Percentiles rank a stretch among this genome's conserved stretches.
Conservation (phyloP, 2,113 vertebrate genomes). For the Bufo bufo region DNA sequence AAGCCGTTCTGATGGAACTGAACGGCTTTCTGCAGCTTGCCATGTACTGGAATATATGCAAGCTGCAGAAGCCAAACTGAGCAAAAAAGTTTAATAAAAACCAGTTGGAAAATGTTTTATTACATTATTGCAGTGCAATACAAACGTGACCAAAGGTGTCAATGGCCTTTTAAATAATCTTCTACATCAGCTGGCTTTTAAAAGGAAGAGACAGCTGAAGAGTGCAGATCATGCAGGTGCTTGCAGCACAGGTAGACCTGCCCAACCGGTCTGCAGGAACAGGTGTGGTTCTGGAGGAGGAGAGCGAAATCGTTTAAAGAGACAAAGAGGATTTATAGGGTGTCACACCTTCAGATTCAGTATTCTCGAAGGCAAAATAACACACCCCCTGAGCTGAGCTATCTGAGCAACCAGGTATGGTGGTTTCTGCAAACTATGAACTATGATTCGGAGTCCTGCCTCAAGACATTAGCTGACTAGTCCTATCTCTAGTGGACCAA, state of each 20-base stretch:
- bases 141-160: too few species aligned
- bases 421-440: background rate
- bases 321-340: background rate
- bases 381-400: background rate
- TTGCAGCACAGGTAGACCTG: slow-evolving; percentile 35
- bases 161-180: background rate
- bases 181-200: slow-evolving; percentile 37
- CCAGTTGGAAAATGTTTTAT: too few species aligned
- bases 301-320: slow-evolving; percentile 40
- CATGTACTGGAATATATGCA: too few species aligned
- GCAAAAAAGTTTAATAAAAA: too few species aligned
- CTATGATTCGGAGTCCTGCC: background rate
- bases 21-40: too few species aligned
- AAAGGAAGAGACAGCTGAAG: background rate
- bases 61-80: too few species aligned
- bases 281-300: slow-evolving; percentile 53
- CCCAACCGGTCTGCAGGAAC: slow-evolving; percentile 45
- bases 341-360: slow-evolving; percentile 8
- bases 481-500: background rate
- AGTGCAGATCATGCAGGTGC: slow-evolving; percentile 15
- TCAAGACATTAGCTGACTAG: background rate
- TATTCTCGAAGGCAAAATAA: background rate
- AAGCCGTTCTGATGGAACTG: too few species aligned
- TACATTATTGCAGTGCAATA: too few species aligned
- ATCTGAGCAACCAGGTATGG: slow-evolving; percentile 21